phyloP scores from a whole-genome alignment of 1,140 invertebrate genomes.

The Cepaea nemoralis region DNA sequence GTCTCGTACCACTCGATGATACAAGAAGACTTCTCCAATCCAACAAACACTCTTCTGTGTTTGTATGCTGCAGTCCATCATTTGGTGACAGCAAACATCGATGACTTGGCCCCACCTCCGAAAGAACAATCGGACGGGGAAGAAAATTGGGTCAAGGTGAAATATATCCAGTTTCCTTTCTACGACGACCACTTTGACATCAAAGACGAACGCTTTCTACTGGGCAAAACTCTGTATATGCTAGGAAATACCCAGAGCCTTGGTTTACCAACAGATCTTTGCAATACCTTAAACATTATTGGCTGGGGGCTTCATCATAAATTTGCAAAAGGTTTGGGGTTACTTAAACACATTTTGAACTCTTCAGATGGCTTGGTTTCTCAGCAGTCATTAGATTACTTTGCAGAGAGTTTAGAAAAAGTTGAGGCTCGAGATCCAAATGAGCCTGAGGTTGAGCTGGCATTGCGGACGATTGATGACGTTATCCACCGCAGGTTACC shows the following conservation, averaged over 20 bases:
- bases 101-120: slow-evolving; percentile 41
- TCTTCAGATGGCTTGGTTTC: slow-evolving; percentile 30
- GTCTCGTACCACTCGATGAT: slow-evolving; percentile 86
- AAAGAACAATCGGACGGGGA: slow-evolving; percentile 41
- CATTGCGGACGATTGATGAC: slow-evolving; percentile 54
- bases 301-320: slow-evolving; percentile 63
- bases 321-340: slow-evolving; percentile 53
- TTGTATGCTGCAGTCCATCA: slow-evolving; percentile 52
- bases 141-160: slow-evolving; percentile 55
- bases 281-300: slow-evolving; percentile 50
- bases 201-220: slow-evolving; percentile 56
- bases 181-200: slow-evolving; percentile 69
- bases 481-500: slow-evolving; percentile 53
- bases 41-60: slow-evolving; percentile 78
- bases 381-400: slow-evolving; percentile 49
- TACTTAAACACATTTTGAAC: slow-evolving; percentile 48
- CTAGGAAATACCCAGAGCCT: slow-evolving; percentile 42
- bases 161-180: slow-evolving; percentile 52
- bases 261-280: slow-evolving; percentile 25
- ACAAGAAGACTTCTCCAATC: slow-evolving; percentile 87
- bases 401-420: slow-evolving; percentile 50
- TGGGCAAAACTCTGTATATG: slow-evolving; percentile 60
- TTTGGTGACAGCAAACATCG: slow-evolving; percentile 29
- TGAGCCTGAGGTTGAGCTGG: slow-evolving; percentile 51
- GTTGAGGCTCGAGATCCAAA: slow-evolving; percentile 54